Percentiles rank a stretch among this genome's conserved stretches.
Evolutionary conservation across 2,113 vertebrate species (phyloP).

Genomic region (Tychaedon coryphoeus): DNA sequence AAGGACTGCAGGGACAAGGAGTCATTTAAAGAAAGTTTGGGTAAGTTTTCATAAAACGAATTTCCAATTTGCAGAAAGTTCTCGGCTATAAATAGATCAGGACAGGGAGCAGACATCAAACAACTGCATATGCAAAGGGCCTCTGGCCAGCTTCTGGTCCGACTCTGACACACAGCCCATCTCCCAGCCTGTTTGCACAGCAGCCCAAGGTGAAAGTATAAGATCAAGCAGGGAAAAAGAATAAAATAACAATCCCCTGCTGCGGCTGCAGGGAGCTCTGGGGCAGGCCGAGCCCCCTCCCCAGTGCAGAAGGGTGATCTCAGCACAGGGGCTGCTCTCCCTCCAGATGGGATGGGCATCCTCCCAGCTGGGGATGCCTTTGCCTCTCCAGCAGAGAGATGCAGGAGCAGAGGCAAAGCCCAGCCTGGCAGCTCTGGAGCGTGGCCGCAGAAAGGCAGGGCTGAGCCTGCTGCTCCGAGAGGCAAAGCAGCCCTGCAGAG

Average conservation of each 20-base stretch:
- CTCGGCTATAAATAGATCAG: background rate
- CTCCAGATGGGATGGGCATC: background rate
- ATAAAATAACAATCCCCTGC: background rate
- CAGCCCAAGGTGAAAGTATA: constrained; percentile 2
- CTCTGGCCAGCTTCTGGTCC: constrained; percentile 13
- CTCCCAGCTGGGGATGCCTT: background rate
- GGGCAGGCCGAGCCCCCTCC: background rate
- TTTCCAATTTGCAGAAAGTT: constrained; percentile 18
- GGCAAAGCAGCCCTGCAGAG: accelerated
- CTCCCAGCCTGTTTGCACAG: background rate
- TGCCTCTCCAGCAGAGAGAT: background rate
- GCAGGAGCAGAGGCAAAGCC: background rate
- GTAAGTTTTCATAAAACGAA: background rate
- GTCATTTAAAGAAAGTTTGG: background rate
- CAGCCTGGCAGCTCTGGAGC: background rate
- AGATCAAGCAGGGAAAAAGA: background rate
- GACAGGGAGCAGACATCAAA: constrained; percentile 2
- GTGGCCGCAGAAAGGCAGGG: constrained; percentile 3
- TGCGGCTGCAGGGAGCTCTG: background rate
- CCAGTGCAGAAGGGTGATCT: accelerated
- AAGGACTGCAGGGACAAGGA: background rate
- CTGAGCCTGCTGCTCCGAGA: background rate
- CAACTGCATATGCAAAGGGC: background rate
- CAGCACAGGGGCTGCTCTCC: background rate
- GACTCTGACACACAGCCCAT: background rate